Evolutionary conservation across 2,113 vertebrate species (phyloP), one percentile per base, ranked within the genome.

Genomic region (Mormyrus iriodes): DNA sequence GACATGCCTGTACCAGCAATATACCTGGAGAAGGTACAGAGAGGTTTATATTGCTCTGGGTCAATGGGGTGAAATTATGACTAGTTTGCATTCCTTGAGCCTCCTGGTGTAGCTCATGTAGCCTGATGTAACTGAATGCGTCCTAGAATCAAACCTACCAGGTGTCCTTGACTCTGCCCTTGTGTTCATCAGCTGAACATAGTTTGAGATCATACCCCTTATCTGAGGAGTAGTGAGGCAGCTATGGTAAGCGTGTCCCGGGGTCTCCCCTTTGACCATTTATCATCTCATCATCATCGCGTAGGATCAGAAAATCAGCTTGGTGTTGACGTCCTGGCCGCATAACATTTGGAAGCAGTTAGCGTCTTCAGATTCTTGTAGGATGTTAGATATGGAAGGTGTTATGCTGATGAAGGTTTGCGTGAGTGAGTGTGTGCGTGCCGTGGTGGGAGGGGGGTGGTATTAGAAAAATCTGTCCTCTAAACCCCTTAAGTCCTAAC

Each of bases 331-430:
- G 91, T 90, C 89, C 88, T 86, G 24, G 91, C 39, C 89, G 85
- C 44, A 12, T 90, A 88, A 92, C 90, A 90, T 92, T 90, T 92
- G 89, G 89, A 92, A 90, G 91, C 91, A 89, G 91, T 92, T 90
- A 90, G 88, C 35, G 35, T 91, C 90, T 91, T 44, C 35, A 90
- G 91, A 91, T 65, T 42, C 85, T 90, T 9, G 1, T 12, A 44
- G 82, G 44, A 82, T 21, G 76, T 44, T 19, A 82, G 76, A 82
- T 91, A 92, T 89, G 91, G 79, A 87, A 53, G 85, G 85, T 55
- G 55, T 88, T 52, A 89, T 42, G 15, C 88, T 10, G 49, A 53
- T 27, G 17, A 21, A 24, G 86, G 55, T 19, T 46, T 69, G 88
- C 21, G 48, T 88, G n/a, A 46, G 4, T 65, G 82, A 90, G 82